Base-by-base conservation (phyloP, 2,113 vertebrate genomes). In the Microcebus murinus region DNA sequence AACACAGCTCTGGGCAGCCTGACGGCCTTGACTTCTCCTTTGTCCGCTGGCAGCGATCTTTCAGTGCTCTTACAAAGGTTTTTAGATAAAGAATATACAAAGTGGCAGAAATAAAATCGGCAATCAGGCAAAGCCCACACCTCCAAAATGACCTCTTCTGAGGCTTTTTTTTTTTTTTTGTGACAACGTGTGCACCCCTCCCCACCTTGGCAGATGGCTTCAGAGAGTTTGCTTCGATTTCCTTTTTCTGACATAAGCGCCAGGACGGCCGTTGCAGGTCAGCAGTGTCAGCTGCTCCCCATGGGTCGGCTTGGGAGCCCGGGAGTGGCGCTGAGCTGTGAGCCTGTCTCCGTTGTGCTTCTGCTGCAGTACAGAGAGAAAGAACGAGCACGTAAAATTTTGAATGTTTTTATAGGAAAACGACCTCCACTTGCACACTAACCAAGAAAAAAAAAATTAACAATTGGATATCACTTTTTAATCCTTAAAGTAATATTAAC, bases 271-370 rank as follows among this genome's bases (percentile, higher is more conserved):
- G 59, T 6, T 27, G 1, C 9, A 7, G 87, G 82, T 23, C 86
- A 63, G 3, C 21, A 0, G 5, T 15, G 39, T 34, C 77, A 10
- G 71, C 93, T 6, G 31, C 10, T 27, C 6, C 14, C 50, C 9
- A 1, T 3, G 0, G 0, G 45, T 48, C 48, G 25, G 45, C 50
- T n/a, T 0, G 55, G 55, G 59, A 12, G 61, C 61, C 4, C 0
- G 20, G 61, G 70, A 11, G 45, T 3, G 18, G 17, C 0, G 0
- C 14, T 2, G 29, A 12, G 48, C 76, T 74, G 12, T 2, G 21
- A 59, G 71, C 29, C 6, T 1, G 21, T 13, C 27, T 8, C 34
- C 6, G 65, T 80, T 6, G 42, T 1, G 59, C n/a, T 31, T 4
- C 59, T 48, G 23, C 39, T 6, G 0, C 9, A 3, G 52, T 18